Percentiles rank a stretch among this genome's conserved stretches.
phyloP scores from a whole-genome alignment of 1,140 invertebrate genomes.

The Mactra quadrangularis region DNA sequence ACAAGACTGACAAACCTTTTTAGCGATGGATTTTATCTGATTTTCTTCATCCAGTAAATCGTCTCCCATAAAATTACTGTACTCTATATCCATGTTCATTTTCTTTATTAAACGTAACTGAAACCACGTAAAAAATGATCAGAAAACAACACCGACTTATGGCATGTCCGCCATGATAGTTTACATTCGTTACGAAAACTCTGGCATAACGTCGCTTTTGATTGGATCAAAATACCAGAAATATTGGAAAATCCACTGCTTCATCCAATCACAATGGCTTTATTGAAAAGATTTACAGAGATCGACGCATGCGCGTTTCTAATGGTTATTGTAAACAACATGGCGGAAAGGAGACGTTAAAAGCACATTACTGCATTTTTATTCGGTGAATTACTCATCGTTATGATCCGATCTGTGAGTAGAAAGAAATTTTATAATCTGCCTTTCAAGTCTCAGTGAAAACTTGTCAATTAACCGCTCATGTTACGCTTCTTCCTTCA shows the following conservation, averaged over 20 bases:
- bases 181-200: conserved; percentile 46
- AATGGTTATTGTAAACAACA: conserved; percentile 67
- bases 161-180: conserved; percentile 60
- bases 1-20: conserved; percentile 69
- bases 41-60: conserved; percentile 60
- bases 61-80: conserved; percentile 49
- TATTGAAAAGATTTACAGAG: background rate
- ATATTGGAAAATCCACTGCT: background rate
- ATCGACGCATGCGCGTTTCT: conserved; percentile 57
- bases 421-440: no score
- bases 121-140: background rate
- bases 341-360: conserved; percentile 36
- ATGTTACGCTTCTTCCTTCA: no score
- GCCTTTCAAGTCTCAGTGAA: no score
- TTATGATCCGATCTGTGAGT: no score
- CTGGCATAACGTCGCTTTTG: background rate
- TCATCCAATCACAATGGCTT: conserved; percentile 38
- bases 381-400: no score
- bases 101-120: background rate
- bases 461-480: no score
- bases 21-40: conserved; percentile 62
- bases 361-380: no score
- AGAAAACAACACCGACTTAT: background rate
- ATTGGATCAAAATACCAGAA: conserved; percentile 32
- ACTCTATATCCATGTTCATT: conserved; percentile 22